phyloP scores from a whole-genome alignment of 1,140 invertebrate species.

The Himalopsyche phryganea region DNA sequence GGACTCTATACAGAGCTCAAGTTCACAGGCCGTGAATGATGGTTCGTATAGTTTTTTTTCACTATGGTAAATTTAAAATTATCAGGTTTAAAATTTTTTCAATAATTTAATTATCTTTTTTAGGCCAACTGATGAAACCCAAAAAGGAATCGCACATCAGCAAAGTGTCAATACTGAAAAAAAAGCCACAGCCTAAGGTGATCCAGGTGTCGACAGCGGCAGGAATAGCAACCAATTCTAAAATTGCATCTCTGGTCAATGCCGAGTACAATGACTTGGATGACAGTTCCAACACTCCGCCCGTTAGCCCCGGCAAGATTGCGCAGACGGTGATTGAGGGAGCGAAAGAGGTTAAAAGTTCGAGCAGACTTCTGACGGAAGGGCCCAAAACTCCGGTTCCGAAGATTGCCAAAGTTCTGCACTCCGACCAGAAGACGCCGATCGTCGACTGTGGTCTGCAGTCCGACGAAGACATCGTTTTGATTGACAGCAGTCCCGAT shows the following conservation, averaged over 20 bases:
- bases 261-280: constrained; percentile 64
- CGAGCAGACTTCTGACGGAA: too few species aligned
- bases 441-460: constrained; percentile 9
- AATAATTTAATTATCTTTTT: constrained; percentile 9
- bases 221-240: constrained; percentile 48
- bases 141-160: constrained; percentile 52
- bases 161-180: constrained; percentile 57
- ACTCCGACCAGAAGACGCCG: constrained; percentile 22
- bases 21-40: constrained; percentile 10
- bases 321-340: constrained; percentile 36
- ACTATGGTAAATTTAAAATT: neutral
- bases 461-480: constrained; percentile 36
- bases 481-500: constrained; percentile 41
- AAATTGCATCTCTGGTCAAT: constrained; percentile 58
- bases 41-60: constrained; percentile 1
- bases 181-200: constrained; percentile 51
- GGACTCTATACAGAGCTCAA: constrained; percentile 12
- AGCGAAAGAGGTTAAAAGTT: constrained; percentile 1
- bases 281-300: constrained; percentile 57
- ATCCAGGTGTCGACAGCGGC: constrained; percentile 48
- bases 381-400: too few species aligned
- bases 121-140: constrained; percentile 44
- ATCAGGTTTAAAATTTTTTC: constrained; percentile 4
- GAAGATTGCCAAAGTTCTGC: constrained; percentile 25
- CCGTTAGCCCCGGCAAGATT: constrained; percentile 46